phyloP scores from a whole-genome alignment of 2,888 invertebrate genomes.

The Lithophane socia region DNA sequence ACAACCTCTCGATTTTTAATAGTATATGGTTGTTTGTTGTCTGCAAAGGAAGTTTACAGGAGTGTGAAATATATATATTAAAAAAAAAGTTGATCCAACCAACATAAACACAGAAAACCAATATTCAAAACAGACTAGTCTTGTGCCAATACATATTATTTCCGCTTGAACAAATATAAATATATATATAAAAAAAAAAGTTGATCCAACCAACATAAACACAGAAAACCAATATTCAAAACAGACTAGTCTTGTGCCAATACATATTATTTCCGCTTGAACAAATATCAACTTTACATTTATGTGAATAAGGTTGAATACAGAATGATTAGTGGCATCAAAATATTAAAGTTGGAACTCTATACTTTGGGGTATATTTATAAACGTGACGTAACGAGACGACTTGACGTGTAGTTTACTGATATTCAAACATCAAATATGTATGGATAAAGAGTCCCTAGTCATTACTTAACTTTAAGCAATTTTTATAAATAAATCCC shows the following conservation, averaged over 20 bases:
- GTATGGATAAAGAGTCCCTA: too few relatives aligned
- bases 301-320: not conserved
- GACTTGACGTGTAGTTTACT: too few relatives aligned
- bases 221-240: not conserved
- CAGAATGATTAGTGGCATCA: not conserved
- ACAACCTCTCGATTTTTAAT: slow-evolving; percentile 80
- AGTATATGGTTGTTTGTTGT: slow-evolving; percentile 82
- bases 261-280: not conserved
- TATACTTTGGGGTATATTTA: too few relatives aligned
- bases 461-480: too few relatives aligned
- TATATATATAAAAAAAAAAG: not conserved
- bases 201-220: too few relatives aligned
- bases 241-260: not conserved
- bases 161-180: not conserved
- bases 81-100: not conserved
- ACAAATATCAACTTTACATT: not conserved
- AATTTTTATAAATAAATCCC: too few relatives aligned
- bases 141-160: not conserved
- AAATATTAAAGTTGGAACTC: not conserved
- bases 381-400: too few relatives aligned
- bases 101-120: too few relatives aligned
- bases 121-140: not conserved
- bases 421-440: too few relatives aligned
- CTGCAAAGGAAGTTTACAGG: slow-evolving; percentile 68
- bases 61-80: not conserved